These are phyloP conservation scores for Bos javanicus DNA, from an alignment of 2,113 vertebrate genomes.

Conservation along the genomic window DNA sequence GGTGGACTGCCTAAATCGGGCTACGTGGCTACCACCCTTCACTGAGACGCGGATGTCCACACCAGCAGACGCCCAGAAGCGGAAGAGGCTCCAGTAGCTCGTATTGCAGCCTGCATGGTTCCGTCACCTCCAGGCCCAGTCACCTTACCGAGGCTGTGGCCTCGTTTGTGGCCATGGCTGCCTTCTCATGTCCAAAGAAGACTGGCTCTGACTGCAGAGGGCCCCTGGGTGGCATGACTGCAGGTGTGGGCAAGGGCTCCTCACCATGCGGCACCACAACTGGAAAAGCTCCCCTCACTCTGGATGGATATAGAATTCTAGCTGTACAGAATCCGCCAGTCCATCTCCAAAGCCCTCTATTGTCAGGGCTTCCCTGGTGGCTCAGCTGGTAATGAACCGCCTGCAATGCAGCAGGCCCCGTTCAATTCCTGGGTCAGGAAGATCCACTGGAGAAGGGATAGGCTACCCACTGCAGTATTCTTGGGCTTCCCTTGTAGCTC, in stretches of 20 bases:
- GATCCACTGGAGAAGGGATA: not conserved
- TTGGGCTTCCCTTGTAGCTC: no score
- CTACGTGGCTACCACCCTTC: not conserved
- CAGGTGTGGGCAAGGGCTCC: not conserved
- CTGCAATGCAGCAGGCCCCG: not conserved
- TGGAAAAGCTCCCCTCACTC: not conserved
- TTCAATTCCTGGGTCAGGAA: not conserved
- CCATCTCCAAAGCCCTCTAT: not conserved
- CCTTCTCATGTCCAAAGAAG: not conserved
- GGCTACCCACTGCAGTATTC: no score
- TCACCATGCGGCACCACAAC: not conserved
- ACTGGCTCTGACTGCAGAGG: not conserved
- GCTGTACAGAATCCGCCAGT: not conserved
- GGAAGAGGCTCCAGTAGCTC: not conserved
- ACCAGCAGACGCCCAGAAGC: not conserved
- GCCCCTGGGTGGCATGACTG: not conserved
- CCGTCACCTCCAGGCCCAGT: not conserved
- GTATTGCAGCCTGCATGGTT: fast-evolving
- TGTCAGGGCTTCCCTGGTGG: not conserved
- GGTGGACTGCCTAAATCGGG: not conserved
- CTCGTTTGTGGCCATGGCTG: not conserved
- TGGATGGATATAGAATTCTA: no score
- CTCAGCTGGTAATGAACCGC: not conserved
- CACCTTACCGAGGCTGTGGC: not conserved
- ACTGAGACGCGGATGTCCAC: fast-evolving